phyloP scores from a whole-genome alignment of 2,888 invertebrate genomes.

The Mesorhabditis spiculigera region DNA sequence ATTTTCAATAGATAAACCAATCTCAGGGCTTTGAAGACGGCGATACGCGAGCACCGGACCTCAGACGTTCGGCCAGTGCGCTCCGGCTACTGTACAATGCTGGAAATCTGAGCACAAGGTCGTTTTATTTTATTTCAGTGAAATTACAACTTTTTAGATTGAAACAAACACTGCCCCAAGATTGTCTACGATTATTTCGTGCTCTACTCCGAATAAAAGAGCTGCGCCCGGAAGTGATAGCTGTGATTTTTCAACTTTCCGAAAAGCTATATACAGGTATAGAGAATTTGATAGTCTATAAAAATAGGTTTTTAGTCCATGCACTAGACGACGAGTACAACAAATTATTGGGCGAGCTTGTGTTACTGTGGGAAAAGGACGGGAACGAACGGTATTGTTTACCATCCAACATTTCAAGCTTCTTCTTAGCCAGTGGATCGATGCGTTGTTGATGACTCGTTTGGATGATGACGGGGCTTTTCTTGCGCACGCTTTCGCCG shows the following conservation, averaged over 20 bases:
- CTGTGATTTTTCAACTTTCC: slow-evolving; percentile 10
- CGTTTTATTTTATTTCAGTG: neutral
- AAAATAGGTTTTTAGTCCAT: slow-evolving; percentile 9
- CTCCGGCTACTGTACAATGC: slow-evolving; percentile 20
- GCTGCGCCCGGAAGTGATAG: slow-evolving; percentile 11
- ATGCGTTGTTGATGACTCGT: slow-evolving; percentile 25
- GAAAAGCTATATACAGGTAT: slow-evolving; percentile 12
- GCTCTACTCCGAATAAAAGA: slow-evolving; percentile 13
- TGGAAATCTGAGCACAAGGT: slow-evolving; percentile 9
- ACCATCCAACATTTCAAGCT: neutral
- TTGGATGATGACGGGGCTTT: slow-evolving; percentile 33
- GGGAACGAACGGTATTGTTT: slow-evolving; percentile 9
- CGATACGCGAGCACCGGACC: slow-evolving; percentile 8
- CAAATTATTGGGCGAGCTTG: slow-evolving; percentile 12
- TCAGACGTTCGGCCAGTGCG: slow-evolving; percentile 12
- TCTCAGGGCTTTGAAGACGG: neutral
- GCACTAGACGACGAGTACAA: slow-evolving; percentile 15
- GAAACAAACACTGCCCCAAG: neutral
- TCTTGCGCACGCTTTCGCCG: slow-evolving; percentile 25
- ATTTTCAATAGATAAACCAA: neutral
- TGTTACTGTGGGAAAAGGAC: slow-evolving; percentile 11
- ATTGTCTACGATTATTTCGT: slow-evolving; percentile 7
- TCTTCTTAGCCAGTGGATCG: slow-evolving; percentile 15
- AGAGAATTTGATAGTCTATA: neutral
- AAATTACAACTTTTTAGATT: neutral